These are phyloP conservation scores for Ichneumon xanthorius DNA, from an alignment of 2,888 invertebrate species.

Conservation along the genomic window DNA sequence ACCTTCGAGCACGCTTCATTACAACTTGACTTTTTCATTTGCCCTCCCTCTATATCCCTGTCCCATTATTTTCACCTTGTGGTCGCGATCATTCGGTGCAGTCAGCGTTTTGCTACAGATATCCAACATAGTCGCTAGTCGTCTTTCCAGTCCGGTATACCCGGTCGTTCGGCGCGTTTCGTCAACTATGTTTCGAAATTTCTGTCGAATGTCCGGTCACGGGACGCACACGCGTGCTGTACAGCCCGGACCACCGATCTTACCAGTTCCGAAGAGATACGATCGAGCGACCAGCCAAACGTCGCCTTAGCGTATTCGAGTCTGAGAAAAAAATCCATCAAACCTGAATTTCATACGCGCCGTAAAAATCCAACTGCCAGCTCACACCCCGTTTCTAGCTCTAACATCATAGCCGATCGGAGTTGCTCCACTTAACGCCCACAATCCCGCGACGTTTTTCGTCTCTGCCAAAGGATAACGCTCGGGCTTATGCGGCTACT, in stretches of 20 bases:
- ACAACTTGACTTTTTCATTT: constrained; percentile 41
- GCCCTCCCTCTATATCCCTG: constrained; percentile 40
- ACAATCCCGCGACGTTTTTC: constrained; percentile 34
- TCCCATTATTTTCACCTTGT: constrained; percentile 23
- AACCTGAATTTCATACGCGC: constrained; percentile 38
- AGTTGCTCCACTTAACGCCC: constrained; percentile 38
- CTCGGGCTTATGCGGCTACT: not conserved
- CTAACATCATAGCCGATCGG: not conserved
- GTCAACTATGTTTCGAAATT: constrained; percentile 57
- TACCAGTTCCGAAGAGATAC: constrained; percentile 48
- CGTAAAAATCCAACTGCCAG: constrained; percentile 13
- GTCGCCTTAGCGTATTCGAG: constrained; percentile 15
- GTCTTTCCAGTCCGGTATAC: not conserved
- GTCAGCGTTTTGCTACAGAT: not conserved
- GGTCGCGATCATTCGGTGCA: constrained; percentile 3
- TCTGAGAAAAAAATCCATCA: not conserved
- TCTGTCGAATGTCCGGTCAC: constrained; percentile 53
- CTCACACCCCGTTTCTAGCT: not conserved
- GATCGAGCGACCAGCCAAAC: constrained; percentile 19
- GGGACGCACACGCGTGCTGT: constrained; percentile 36
- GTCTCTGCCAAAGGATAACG: constrained; percentile 23
- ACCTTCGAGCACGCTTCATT: constrained; percentile 58
- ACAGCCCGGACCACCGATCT: constrained; percentile 43
- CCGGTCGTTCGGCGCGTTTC: not conserved
- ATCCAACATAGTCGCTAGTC: not conserved